Base-by-base conservation (phyloP, 2,797 vertebrate species). In the Labroides dimidiatus region DNA sequence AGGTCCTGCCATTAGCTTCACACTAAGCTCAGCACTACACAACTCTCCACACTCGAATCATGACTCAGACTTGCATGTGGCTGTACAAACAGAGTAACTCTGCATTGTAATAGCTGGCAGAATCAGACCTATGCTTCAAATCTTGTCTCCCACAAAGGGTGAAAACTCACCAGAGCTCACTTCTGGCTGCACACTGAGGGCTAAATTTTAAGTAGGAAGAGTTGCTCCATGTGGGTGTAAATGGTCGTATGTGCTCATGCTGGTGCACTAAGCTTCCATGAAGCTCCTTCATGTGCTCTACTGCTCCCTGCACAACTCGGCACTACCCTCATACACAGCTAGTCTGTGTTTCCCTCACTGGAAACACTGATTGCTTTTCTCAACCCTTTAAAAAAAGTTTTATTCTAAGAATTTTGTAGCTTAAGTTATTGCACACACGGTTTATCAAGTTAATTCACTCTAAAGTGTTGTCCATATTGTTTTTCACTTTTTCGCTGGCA, bases 151-250 rank as follows among this genome's bases (percentile, higher is more conserved):
- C 11, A 30, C n/a, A n/a, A 19, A 57, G 37, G 55, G 45, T 55
- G 14, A 51, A 6, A 64, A 37, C 67, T 75, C 24, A 24, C 56
- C 64, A 16, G 23, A 68, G 55, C 53, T 77, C 53, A 65, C 71
- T 78, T 82, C 74, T 74, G 59, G 45, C 53, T 78, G 43, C 70
- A 41, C 60, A 27, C 48, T 59, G 50, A 78, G 77, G 70, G 62
- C 39, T 64, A 44, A 12, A 66, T 75, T 75, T 77, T 73, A 57
- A 64, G 55, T 30, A 44, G 60, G 70, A 55, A 12, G 52, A 73
- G 60, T 81, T 49, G 15, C 66, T 78, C 68, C 41, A 56, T 24
- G 82, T 86, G 77, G 82, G 82, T 39, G 78, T 79, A 75, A 86
- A 76, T 72, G 73, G 68, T 80, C 80, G 51, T 77, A 82, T 80